Evolutionary conservation across 2,888 invertebrate genomes (phyloP).

Genomic region (Argyresthia albistria): DNA sequence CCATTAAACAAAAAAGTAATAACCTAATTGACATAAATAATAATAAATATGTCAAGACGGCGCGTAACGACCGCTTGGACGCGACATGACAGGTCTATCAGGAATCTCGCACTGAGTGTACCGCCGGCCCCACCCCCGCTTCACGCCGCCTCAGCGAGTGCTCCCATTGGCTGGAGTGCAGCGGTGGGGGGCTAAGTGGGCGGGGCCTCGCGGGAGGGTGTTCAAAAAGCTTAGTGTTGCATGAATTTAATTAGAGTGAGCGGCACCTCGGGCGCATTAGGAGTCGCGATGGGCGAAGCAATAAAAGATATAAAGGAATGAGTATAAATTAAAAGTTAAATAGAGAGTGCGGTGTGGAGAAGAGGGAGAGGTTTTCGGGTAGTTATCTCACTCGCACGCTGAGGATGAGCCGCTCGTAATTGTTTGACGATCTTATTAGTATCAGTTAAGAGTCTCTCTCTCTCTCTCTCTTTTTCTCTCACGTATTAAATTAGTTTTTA

Average conservation of each 20-base stretch:
- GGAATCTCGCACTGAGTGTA: conserved; percentile 54
- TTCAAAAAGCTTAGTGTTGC: conserved; percentile 64
- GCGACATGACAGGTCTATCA: conserved; percentile 70
- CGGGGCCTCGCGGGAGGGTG: conserved; percentile 29
- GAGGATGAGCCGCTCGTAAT: conserved; percentile 57
- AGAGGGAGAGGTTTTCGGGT: conserved; percentile 25
- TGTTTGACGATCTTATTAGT: conserved; percentile 74
- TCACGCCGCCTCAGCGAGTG: conserved; percentile 21
- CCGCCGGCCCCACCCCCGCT: conserved; percentile 25
- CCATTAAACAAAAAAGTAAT: conserved; percentile 72
- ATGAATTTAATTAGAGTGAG: conserved; percentile 72
- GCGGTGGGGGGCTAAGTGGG: conserved; percentile 25
- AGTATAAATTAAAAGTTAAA: conserved; percentile 74
- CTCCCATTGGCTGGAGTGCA: conserved; percentile 29
- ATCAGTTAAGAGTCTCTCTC: conserved; percentile 66
- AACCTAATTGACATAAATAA: conserved; percentile 73
- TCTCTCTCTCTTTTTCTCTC: conserved; percentile 66
- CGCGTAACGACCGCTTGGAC: conserved; percentile 65
- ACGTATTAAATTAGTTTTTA: conserved; percentile 70
- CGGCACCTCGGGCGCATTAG: conserved; percentile 71
- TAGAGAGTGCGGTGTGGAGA: conserved; percentile 49
- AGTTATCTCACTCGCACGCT: conserved; percentile 24
- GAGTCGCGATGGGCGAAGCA: conserved; percentile 72
- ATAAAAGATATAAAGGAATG: conserved; percentile 74
- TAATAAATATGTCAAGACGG: conserved; percentile 70